Evolutionary conservation across 30 jellyfish, hydroid and myxozoan genomes (phyloP), one percentile per base, ranked within the genome.

Genomic region (Cassiopea xamachana): DNA sequence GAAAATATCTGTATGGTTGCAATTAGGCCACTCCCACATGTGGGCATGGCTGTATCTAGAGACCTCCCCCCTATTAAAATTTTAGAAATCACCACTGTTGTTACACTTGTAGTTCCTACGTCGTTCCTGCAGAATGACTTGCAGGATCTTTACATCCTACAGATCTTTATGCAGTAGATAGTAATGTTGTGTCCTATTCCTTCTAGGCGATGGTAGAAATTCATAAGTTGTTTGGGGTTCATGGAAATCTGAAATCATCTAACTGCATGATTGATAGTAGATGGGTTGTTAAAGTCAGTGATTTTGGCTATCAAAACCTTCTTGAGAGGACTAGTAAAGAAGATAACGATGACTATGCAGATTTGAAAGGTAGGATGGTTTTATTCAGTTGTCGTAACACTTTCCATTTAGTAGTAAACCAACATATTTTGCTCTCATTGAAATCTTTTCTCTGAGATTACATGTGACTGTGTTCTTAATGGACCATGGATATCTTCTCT

Each of bases 221-320:
- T 59, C 98, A 91, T 75, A 87, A 86, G 76, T 74, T 95, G 39
- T 75, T 91, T 48, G 98, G 97, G 18, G 90, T 81, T 55, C 99
- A 95, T 87, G 99, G 99, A 17, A 82, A 91, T 61, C 85, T 95
- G 80, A 73, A 82, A n/a, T 91, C 99, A 16, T 87, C 99, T 44
- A 95, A 95, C 70, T 95, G 99, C 82, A 58, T 95, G 87, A 68
- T 95, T 77, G 99, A 95, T 82, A 87, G 92, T 79, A 73, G 97
- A 88, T 95, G 99, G 99, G 98, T 95, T 43, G 91, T 98, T 44
- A 95, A 95, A 84, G 90, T 95, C 58, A 47, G 98, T 43, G 94
- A 95, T 76, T 95, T 95, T 62, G 98, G 98, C 46, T 43, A 45
- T 62, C 61, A 60, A 18, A 50, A 69, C 14, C 73, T 86, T 45